A percentile compares a stretch with the other conserved stretches of the same genome.
Evolutionary conservation across 2,113 vertebrate species (phyloP).

Genomic region (Coryphaenoides rupestris): DNA sequence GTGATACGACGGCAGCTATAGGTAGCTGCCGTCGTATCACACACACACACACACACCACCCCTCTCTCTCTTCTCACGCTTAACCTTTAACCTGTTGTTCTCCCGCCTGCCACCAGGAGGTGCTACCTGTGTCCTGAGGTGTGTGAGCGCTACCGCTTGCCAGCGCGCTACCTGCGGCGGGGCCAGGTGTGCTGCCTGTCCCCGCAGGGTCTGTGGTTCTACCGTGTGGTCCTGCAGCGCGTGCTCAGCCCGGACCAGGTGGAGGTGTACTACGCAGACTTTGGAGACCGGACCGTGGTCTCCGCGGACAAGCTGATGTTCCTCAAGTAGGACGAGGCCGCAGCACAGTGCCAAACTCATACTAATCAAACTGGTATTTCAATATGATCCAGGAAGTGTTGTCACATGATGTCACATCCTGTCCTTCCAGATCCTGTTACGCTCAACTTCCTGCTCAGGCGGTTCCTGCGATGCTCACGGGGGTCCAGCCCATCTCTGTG

Average conservation of each 20-base stretch:
- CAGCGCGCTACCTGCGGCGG: slow-evolving; percentile 68
- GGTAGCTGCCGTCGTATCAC: no score
- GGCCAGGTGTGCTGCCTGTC: slow-evolving; percentile 87
- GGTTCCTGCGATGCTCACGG: slow-evolving; percentile 81
- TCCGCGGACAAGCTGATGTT: slow-evolving; percentile 77
- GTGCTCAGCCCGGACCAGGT: slow-evolving; percentile 75
- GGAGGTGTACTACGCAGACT: slow-evolving; percentile 88
- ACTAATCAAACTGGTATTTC: no score
- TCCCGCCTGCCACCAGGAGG: slow-evolving; percentile 59
- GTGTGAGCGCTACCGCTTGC: slow-evolving; percentile 80
- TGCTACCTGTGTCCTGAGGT: slow-evolving; percentile 81
- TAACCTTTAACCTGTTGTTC: background rate
- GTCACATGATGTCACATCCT: background rate
- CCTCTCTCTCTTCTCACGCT: no score
- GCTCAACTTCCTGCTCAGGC: slow-evolving; percentile 88
- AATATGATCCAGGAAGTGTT: no score
- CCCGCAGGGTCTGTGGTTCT: slow-evolving; percentile 82
- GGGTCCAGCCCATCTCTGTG: slow-evolving; percentile 72
- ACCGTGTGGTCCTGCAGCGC: slow-evolving; percentile 83
- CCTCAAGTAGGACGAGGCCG: slow-evolving; percentile 80
- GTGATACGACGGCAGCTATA: no score
- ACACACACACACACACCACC: no score
- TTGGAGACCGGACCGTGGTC: slow-evolving; percentile 76
- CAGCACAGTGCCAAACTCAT: background rate
- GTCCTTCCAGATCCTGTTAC: slow-evolving; percentile 77